Conservation (phyloP, 1,140 invertebrate species). For the Zaprionus vittiger region DNA sequence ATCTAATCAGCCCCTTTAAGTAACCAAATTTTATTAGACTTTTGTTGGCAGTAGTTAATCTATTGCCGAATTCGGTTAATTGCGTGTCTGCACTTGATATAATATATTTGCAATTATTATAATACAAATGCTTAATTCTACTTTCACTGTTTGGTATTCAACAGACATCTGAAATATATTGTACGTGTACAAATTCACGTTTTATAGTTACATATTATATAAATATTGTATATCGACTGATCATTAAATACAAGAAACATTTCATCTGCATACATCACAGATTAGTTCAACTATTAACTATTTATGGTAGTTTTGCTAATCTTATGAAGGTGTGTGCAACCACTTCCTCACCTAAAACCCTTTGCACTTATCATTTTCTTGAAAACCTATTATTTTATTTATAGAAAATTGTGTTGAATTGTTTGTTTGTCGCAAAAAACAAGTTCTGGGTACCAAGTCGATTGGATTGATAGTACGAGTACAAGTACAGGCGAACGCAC, state of each 20-base stretch:
- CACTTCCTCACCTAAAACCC: not conserved
- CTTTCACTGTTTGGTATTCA: no score
- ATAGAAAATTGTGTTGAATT: not conserved
- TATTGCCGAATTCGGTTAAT: constrained; percentile 25
- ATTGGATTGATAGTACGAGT: constrained; percentile 17
- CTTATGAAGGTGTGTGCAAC: not conserved
- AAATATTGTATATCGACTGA: no score
- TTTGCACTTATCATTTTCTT: not conserved
- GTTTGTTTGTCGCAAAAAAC: not conserved
- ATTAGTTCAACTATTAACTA: no score
- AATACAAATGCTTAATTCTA: no score
- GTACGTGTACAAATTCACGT: no score
- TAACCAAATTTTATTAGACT: constrained; percentile 10
- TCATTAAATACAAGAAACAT: no score
- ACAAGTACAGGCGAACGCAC: constrained; percentile 20
- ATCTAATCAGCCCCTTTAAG: constrained; percentile 54
- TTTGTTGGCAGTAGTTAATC: not conserved
- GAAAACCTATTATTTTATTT: not conserved
- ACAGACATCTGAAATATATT: no score
- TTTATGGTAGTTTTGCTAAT: no score
- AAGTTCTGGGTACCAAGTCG: not conserved
- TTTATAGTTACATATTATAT: no score
- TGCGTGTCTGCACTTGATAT: not conserved
- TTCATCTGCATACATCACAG: no score
- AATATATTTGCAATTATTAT: not conserved